Conservation (phyloP, 2,888 invertebrate species). For the Cosmia trapezina region DNA sequence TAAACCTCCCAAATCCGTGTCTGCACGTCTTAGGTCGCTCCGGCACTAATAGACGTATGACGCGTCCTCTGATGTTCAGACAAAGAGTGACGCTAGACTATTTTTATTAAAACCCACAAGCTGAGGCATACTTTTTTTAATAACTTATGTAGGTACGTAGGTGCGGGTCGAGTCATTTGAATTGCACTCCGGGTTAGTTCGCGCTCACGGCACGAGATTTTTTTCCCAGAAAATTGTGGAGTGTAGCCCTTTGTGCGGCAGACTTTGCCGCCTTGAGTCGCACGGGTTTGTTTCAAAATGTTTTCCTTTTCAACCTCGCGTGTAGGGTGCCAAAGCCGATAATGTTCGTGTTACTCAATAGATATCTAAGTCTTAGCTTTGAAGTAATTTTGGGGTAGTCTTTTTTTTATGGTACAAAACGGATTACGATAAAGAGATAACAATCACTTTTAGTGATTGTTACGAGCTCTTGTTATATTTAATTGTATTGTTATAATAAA, state of each 20-base stretch:
- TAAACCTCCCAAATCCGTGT: constrained; percentile 71
- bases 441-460: neutral
- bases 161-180: constrained; percentile 78
- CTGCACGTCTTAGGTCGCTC: constrained; percentile 86
- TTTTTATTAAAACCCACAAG: constrained; percentile 89
- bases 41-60: constrained; percentile 85
- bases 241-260: constrained; percentile 80
- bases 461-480: neutral
- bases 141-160: constrained; percentile 86
- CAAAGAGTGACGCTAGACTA: constrained; percentile 89
- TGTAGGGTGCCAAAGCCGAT: constrained; percentile 47
- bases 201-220: constrained; percentile 80
- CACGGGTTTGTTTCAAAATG: constrained; percentile 72
- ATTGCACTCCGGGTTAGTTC: constrained; percentile 74
- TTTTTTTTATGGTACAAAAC: neutral
- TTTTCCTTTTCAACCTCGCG: constrained; percentile 62
- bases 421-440: neutral
- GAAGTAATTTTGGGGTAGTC: neutral
- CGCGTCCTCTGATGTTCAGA: constrained; percentile 87
- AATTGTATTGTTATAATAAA: neutral
- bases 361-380: constrained; percentile 31
- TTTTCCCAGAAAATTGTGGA: constrained; percentile 85
- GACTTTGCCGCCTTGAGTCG: constrained; percentile 80
- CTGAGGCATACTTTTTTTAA: constrained; percentile 89
- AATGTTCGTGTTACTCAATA: constrained; percentile 28